These are phyloP conservation scores for Elysia crispata DNA, from an alignment of 2,888 invertebrate species.

Conservation along the genomic window DNA sequence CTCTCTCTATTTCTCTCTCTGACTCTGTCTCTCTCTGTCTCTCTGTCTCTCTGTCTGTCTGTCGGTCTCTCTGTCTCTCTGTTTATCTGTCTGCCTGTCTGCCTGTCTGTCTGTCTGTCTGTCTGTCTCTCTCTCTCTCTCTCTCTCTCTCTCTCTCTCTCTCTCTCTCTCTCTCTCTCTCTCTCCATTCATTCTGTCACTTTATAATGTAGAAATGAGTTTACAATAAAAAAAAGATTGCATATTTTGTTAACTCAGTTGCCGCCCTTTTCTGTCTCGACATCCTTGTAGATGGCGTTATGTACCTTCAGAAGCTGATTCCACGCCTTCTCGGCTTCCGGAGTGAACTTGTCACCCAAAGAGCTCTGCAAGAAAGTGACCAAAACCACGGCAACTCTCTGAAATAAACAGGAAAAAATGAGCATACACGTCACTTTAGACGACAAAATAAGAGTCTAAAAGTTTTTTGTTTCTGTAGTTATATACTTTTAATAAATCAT, in stretches of 20 bases:
- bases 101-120: background rate
- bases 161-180: too few relatives aligned
- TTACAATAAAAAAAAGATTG: too few relatives aligned
- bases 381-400: slow-evolving; percentile 26
- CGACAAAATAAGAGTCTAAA: too few relatives aligned
- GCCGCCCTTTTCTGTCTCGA: background rate
- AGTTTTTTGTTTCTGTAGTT: too few relatives aligned
- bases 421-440: too few relatives aligned
- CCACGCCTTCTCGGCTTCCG: slow-evolving; percentile 20
- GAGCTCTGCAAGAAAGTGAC: background rate
- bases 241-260: too few relatives aligned
- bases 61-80: too few relatives aligned
- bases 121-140: background rate
- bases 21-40: background rate
- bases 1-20: slow-evolving; percentile 1
- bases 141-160: too few relatives aligned
- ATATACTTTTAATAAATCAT: too few relatives aligned
- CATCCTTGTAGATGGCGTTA: slow-evolving; percentile 3
- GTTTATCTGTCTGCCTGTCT: background rate
- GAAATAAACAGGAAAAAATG: background rate
- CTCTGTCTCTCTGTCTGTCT: background rate
- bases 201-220: too few relatives aligned
- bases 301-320: slow-evolving; percentile 16
- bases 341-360: background rate
- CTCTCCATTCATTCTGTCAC: too few relatives aligned